Percentiles rank a stretch among this genome's conserved stretches.
Conservation (phyloP, 2,797 vertebrate species). For the Platyrinchus mystaceus region DNA sequence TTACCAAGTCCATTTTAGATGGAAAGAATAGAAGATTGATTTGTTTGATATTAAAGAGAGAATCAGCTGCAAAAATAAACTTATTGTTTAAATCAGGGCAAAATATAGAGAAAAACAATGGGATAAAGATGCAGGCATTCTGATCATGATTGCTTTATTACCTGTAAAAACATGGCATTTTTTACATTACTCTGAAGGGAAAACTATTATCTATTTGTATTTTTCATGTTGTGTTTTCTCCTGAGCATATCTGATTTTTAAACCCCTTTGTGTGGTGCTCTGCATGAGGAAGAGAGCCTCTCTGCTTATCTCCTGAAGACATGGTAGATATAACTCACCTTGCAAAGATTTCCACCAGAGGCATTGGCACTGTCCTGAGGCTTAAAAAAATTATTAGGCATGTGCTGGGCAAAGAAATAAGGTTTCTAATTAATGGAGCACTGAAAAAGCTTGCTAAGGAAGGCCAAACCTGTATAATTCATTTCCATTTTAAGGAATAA, state of each 20-base stretch:
- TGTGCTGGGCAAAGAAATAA: neutral
- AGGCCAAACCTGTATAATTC: neutral
- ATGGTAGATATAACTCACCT: neutral
- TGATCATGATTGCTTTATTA: neutral
- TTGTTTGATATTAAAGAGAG: conserved; percentile 5
- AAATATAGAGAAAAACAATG: neutral
- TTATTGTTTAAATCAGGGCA: neutral
- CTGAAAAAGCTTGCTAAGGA: neutral
- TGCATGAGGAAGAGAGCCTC: neutral
- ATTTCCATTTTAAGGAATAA: neutral
- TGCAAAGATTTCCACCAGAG: neutral
- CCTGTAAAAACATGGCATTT: neutral
- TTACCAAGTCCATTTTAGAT: neutral
- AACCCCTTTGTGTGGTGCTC: neutral
- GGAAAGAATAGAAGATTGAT: neutral
- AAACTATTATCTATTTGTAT: neutral
- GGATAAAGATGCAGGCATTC: neutral
- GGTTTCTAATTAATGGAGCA: neutral
- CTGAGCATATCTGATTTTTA: neutral
- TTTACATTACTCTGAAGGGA: neutral
- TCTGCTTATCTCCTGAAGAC: neutral
- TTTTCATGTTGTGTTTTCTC: neutral
- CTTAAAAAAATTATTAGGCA: neutral
- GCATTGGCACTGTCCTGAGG: neutral
- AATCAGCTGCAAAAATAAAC: neutral